Percentiles rank a stretch among this genome's conserved stretches.
Conservation (phyloP, 92 coral and sea anemone genomes). For the Epizoanthus ramosus region DNA sequence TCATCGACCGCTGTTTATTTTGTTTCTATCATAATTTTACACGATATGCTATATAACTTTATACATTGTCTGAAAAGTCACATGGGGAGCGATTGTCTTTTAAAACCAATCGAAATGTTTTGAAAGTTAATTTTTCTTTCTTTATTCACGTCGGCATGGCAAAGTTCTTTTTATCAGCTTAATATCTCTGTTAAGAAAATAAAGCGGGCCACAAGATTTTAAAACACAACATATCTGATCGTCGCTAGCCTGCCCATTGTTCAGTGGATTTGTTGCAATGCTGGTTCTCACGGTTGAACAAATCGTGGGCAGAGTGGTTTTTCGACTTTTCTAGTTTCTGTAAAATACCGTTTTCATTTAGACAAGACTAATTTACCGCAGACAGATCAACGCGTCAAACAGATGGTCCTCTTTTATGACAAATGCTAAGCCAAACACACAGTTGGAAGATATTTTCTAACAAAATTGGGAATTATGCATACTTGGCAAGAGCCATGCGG, state of each 20-base stretch:
- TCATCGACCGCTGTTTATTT: slow-evolving; percentile 64
- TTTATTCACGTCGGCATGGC: slow-evolving; percentile 29
- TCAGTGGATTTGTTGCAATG: background rate
- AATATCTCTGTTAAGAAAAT: slow-evolving; percentile 27
- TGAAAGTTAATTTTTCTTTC: slow-evolving; percentile 27
- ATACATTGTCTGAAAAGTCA: slow-evolving; percentile 22
- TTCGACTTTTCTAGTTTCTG: slow-evolving; percentile 2
- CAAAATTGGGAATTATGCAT: slow-evolving; percentile 33
- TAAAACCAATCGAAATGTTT: slow-evolving; percentile 45
- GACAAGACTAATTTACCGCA: slow-evolving; percentile 1
- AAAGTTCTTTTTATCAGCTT: slow-evolving; percentile 23
- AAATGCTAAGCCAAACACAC: slow-evolving; percentile 29
- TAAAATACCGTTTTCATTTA: slow-evolving; percentile 17
- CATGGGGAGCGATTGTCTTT: slow-evolving; percentile 30
- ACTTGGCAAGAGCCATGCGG: slow-evolving; percentile 23
- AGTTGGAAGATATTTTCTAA: slow-evolving; percentile 3
- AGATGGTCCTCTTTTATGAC: background rate
- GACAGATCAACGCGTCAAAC: slow-evolving; percentile 3
- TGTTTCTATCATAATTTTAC: slow-evolving; percentile 43
- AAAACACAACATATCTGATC: slow-evolving; percentile 6
- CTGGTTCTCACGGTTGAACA: slow-evolving; percentile 39
- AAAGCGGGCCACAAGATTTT: slow-evolving; percentile 9
- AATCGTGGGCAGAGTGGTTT: slow-evolving; percentile 4
- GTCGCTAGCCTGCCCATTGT: slow-evolving; percentile 23
- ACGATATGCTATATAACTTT: slow-evolving; percentile 41